Evolutionary conservation across 2,797 vertebrate genomes (phyloP), one percentile per base, ranked within the genome.

Genomic region (Anableps anableps): DNA sequence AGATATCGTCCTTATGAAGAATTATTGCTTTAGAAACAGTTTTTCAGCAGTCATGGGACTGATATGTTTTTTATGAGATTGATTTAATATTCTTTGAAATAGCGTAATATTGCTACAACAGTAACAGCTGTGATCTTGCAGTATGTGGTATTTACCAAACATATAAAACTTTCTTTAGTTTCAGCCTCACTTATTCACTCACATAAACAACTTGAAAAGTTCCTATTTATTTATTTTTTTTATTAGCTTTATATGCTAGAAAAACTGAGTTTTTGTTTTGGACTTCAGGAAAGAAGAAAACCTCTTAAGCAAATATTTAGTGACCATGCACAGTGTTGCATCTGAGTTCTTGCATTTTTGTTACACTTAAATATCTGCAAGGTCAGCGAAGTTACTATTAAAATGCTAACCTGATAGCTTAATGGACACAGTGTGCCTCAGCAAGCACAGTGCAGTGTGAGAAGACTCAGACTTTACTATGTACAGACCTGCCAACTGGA

Each of bases 391-490:
- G 64, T 68, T 41, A 41, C 9, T 36, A 23, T 75, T n/a, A 45
- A 60, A 80, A 82, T 64, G 68, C 45, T 82, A 50, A 76, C 38
- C 13, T 36, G 47, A 75, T 43, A 36, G 45, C 16, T 34, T 75
- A 84, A 79, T 55, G 76, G 78, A 81, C 77, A 74, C 16, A 70
- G 70, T 34, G 23, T 55, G 8, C 41, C 53, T 76, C 71, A 74
- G 45, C 53, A n/a, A 74, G 45, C 53, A n/a, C 41, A 29, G 6
- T 76, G 66, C 60, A 82, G 14, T 34, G 51, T 79, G 45, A 79
- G 79, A 13, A 23, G 50, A 81, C 73, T 51, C 48, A 55, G 41
- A 79, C 80, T 74, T 74, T 31, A 64, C 34, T 60, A 26, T 19
- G 51, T 77, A 41, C 62, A 80, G 21, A 71, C 64, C 77, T 80